phyloP scores from a whole-genome alignment of 1,140 invertebrate species.

The Brachionus paranguensis region DNA sequence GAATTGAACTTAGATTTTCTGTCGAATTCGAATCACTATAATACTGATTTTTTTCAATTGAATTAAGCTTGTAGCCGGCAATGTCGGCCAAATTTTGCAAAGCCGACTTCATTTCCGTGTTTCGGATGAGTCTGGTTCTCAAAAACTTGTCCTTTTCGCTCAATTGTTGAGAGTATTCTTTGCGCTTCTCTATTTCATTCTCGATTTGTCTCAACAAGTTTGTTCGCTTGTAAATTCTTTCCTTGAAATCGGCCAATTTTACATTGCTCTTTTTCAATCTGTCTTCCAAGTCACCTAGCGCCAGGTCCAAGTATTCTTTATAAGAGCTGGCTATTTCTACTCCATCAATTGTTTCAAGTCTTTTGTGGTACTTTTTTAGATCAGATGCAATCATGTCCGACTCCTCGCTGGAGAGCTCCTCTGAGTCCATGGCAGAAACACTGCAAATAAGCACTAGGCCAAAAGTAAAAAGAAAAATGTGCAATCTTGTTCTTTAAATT shows the following conservation, averaged over 20 bases:
- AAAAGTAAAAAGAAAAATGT: background rate
- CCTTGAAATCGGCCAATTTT: constrained; percentile 17
- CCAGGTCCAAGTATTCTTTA: constrained; percentile 29
- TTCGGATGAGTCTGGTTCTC: constrained; percentile 16
- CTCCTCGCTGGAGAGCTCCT: background rate
- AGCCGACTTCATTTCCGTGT: constrained; percentile 38
- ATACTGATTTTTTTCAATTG: constrained; percentile 28
- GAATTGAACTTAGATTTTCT: background rate
- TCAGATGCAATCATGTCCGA: background rate
- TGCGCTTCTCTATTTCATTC: constrained; percentile 10
- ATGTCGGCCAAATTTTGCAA: constrained; percentile 38
- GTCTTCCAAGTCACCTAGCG: constrained; percentile 11
- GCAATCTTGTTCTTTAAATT: background rate
- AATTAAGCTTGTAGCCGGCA: constrained; percentile 19
- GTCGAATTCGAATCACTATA: background rate
- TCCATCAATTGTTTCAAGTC: constrained; percentile 33
- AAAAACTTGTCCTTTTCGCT: constrained; percentile 29
- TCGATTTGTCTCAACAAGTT: constrained; percentile 24
- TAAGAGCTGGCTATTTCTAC: constrained; percentile 37
- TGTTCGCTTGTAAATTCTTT: background rate
- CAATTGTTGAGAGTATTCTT: constrained; percentile 18
- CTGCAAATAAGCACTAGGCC: background rate
- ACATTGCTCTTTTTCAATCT: constrained; percentile 23
- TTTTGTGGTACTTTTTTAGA: constrained; percentile 18
- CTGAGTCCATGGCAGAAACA: background rate